These are phyloP conservation scores for Axis porcinus DNA, from an alignment of 2,113 vertebrate species.

Conservation along the genomic window DNA sequence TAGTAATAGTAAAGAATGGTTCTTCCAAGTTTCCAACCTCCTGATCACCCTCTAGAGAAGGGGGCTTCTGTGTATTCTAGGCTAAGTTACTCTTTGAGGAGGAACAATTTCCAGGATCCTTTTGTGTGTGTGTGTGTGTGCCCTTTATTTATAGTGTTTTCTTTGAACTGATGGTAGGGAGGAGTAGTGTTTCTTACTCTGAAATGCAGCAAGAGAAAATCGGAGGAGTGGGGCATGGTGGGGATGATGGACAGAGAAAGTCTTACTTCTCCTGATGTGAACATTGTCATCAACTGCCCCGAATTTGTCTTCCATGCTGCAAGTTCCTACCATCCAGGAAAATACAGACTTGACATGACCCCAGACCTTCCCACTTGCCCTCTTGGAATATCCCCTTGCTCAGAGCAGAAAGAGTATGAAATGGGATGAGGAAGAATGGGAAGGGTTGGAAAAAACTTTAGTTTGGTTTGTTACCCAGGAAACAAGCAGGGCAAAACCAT, in stretches of 20 bases:
- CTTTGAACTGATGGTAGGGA: background rate
- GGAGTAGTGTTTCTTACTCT: background rate
- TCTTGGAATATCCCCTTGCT: background rate
- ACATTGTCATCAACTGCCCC: background rate
- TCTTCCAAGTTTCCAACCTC: background rate
- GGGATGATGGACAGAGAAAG: background rate
- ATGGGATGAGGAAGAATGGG: background rate
- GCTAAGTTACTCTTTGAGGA: background rate
- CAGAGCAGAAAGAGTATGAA: background rate
- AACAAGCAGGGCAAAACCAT: background rate
- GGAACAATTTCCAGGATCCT: background rate
- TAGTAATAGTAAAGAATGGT: background rate
- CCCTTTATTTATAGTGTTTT: slow-evolving; percentile 17
- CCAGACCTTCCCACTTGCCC: background rate
- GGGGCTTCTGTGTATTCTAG: background rate
- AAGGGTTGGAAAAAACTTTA: background rate
- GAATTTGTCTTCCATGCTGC: background rate
- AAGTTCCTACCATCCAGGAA: background rate
- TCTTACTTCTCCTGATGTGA: background rate
- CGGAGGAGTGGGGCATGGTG: too few species aligned
- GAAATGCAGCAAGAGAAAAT: background rate
- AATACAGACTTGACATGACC: background rate
- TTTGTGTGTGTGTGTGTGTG: background rate
- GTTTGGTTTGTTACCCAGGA: background rate
- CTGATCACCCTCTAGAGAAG: background rate